Evolutionary conservation across 2,888 invertebrate species (phyloP), one percentile per base, ranked within the genome.

Genomic region (Mongoloraphidia duomilia): DNA sequence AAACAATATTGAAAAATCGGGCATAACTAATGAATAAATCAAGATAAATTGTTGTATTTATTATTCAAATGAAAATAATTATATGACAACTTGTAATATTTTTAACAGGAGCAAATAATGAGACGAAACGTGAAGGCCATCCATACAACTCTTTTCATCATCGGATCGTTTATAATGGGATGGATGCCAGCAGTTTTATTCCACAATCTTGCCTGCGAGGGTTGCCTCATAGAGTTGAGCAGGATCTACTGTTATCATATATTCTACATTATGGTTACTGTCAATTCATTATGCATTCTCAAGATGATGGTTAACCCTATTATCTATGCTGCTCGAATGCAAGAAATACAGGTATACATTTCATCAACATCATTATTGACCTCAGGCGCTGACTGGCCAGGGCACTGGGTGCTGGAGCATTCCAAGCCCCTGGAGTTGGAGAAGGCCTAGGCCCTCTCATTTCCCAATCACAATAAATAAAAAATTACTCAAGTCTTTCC

Each of bases 261-360:
- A 44, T 60, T 63, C 49, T 53, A 60, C 50, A 51, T 63, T 34
- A 62, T 63, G 53, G 62, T 65, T 45, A 55, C 65, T 17, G 64
- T 66, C 46, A 78, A 79, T 60, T 65, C 70, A 12, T 68, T 80
- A 46, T 68, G 80, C 41, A 75, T 81, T 44, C 63, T 77, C 53
- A 81, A 81, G 60, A 75, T 78, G 34, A 63, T 80, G 47, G 69
- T 74, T 38, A 79, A 81, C 62, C 78, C 80, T 0, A 75, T 80
- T 52, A 79, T 82, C 47, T 82, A 82, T 59, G 77, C 79, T 8
- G 74, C 76, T 8, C 65, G 81, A 47, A 78, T 82, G 73, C 71
- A 75, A 49, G 81, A 82, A 58, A 79, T 82, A 48, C 72, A 74
- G 68, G 74, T 74, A 61, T 26, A 26, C 1, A 26, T 6, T 26